Percentiles rank a stretch among this genome's conserved stretches.
Evolutionary conservation across 2,888 invertebrate species (phyloP).

Genomic region (Beris chalybata): DNA sequence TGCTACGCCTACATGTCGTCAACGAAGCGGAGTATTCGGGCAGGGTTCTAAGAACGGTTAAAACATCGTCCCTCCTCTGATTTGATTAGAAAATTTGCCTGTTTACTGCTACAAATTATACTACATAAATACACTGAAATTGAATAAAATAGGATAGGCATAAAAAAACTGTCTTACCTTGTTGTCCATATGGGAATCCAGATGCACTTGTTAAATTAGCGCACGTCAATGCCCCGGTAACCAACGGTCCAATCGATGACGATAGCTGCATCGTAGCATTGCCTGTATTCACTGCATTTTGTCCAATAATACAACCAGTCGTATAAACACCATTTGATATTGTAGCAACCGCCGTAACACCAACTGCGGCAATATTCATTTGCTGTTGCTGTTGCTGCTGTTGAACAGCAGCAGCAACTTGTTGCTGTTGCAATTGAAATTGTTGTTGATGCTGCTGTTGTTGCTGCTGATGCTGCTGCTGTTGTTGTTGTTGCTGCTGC

Average conservation of each 20-base stretch:
- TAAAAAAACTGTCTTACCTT: slow-evolving; percentile 8
- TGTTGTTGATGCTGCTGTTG: slow-evolving; percentile 26
- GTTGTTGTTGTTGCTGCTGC: slow-evolving; percentile 16
- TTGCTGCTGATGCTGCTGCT: slow-evolving; percentile 15
- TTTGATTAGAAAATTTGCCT: too few relatives aligned
- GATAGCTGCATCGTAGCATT: slow-evolving; percentile 7
- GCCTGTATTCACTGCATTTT: slow-evolving; percentile 2
- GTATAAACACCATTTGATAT: slow-evolving; percentile 47
- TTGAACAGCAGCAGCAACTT: slow-evolving; percentile 8
- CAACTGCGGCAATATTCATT: slow-evolving; percentile 11
- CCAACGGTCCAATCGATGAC: slow-evolving; percentile 5
- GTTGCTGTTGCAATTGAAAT: slow-evolving; percentile 12
- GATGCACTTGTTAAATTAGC: neutral
- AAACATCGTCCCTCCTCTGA: too few relatives aligned
- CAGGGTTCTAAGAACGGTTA: too few relatives aligned
- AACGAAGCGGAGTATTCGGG: too few relatives aligned
- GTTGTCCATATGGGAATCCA: slow-evolving; percentile 5
- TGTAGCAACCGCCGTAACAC: slow-evolving; percentile 7
- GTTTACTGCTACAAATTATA: too few relatives aligned
- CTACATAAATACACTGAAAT: too few relatives aligned
- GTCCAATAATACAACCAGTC: slow-evolving; percentile 30
- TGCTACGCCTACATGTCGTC: too few relatives aligned
- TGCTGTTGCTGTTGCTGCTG: slow-evolving; percentile 7
- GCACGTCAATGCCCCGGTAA: slow-evolving; percentile 1
- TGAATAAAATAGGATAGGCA: too few relatives aligned